phyloP scores from a whole-genome alignment of 2,888 invertebrate species.

The Polydrusus tereticollis region DNA sequence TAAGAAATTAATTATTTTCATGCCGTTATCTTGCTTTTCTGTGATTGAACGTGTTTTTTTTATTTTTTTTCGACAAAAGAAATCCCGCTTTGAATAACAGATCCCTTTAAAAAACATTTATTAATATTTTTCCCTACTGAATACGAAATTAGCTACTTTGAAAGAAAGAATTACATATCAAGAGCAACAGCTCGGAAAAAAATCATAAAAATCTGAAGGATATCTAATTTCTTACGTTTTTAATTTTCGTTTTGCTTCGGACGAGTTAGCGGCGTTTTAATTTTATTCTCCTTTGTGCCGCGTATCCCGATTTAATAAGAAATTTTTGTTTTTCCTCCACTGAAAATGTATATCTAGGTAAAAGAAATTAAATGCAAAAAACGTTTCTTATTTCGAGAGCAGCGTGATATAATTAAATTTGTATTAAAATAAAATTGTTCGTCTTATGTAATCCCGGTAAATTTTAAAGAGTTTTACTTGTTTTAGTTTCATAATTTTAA shows the following conservation, averaged over 20 bases:
- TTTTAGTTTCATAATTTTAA: no score
- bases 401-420: background rate
- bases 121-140: background rate
- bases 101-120: background rate
- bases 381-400: background rate
- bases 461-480: no score
- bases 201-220: slow-evolving; percentile 6
- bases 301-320: background rate
- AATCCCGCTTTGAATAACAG: background rate
- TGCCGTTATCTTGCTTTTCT: no score
- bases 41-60: background rate
- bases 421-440: no score
- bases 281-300: background rate
- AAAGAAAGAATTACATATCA: slow-evolving; percentile 7
- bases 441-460: no score
- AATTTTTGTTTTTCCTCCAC: background rate
- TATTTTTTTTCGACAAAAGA: background rate
- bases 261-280: background rate
- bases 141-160: background rate
- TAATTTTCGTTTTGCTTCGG: background rate
- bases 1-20: no score
- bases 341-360: background rate
- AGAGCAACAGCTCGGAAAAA: background rate
- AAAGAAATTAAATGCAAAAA: background rate
- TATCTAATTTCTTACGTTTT: slow-evolving; percentile 5